A percentile compares a stretch with the other conserved stretches of the same genome.
These are phyloP conservation scores for Mionectes macconnelli DNA, from an alignment of 2,113 vertebrate species.

Conservation along the genomic window DNA sequence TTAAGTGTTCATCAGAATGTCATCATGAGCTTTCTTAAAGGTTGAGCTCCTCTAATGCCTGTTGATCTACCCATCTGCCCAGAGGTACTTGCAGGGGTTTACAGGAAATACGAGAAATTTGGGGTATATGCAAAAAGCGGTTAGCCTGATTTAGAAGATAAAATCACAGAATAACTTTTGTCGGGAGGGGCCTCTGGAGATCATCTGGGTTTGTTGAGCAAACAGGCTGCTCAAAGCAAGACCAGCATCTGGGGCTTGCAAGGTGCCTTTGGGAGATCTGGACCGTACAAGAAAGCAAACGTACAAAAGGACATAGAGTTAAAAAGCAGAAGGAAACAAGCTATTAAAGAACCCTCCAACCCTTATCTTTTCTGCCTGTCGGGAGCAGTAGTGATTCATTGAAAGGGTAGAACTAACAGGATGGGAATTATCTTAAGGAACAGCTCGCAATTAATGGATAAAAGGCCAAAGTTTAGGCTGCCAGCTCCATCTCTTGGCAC, in stretches of 20 bases:
- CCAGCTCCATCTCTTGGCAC: background rate
- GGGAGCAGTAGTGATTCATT: background rate
- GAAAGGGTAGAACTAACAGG: background rate
- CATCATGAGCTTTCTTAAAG: background rate
- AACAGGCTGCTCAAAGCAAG: background rate
- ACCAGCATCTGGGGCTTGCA: background rate
- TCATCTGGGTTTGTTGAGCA: background rate
- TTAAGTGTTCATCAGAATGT: background rate
- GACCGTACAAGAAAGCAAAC: background rate
- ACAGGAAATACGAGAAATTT: background rate
- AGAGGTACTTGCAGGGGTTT: rapidly evolving
- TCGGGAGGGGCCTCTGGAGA: background rate
- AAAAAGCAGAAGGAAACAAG: background rate
- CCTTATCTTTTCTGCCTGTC: background rate
- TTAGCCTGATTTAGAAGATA: background rate
- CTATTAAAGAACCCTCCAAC: background rate
- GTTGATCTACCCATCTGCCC: background rate
- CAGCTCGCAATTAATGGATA: background rate
- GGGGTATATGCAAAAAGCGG: background rate
- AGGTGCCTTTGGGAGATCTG: background rate
- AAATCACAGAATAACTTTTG: background rate
- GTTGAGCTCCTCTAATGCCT: background rate
- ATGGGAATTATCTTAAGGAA: background rate
- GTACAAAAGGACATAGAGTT: background rate
- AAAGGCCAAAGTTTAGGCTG: background rate